Conservation (phyloP, 2,113 vertebrate genomes). For the Acanthisitta chloris region DNA sequence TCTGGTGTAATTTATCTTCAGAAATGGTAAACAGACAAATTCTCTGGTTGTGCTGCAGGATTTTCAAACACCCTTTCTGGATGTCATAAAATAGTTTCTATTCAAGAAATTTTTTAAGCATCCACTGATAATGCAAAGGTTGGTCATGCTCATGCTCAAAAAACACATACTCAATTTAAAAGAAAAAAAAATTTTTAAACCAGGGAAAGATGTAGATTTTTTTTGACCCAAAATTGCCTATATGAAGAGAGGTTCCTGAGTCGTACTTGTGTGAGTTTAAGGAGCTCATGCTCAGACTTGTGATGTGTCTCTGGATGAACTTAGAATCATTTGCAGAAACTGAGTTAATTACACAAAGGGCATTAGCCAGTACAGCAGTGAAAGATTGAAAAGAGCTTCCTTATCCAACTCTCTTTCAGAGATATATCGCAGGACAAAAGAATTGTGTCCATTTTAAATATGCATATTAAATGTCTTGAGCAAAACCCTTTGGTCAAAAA, state of each 20-base stretch:
- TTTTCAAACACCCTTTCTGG: neutral
- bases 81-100: neutral
- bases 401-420: neutral
- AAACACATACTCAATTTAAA: neutral
- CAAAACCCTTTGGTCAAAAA: neutral
- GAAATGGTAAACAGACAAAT: neutral
- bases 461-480: neutral
- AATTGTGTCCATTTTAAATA: neutral
- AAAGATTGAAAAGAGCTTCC: neutral
- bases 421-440: neutral
- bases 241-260: neutral
- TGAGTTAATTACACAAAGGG: neutral
- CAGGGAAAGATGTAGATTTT: neutral
- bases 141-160: neutral
- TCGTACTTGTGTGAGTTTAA: neutral
- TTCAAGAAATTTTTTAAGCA: neutral
- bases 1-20: neutral
- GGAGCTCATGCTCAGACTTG: neutral
- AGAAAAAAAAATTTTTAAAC: too few relatives aligned
- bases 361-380: neutral
- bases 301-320: neutral
- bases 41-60: neutral
- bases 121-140: neutral
- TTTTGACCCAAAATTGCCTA: neutral
- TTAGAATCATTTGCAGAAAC: neutral